phyloP scores from a whole-genome alignment of 2,888 invertebrate genomes.

The Drymonia ruficornis region DNA sequence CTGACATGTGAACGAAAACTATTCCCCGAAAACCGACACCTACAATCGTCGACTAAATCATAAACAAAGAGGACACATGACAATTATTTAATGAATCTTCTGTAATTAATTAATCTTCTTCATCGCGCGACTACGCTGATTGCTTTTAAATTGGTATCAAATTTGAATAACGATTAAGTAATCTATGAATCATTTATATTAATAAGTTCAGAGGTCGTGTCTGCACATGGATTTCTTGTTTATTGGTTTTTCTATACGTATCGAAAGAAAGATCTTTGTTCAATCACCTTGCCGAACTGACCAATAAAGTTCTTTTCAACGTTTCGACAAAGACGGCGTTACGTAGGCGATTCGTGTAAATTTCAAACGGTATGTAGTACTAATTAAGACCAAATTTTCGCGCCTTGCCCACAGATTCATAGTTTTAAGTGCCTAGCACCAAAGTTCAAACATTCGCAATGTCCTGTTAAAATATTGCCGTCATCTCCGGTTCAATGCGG shows the following conservation, averaged over 20 bases:
- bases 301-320: too few relatives aligned
- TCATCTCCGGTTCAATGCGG: background rate
- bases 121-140: background rate
- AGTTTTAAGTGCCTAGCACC: background rate
- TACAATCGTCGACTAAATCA: background rate
- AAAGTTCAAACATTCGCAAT: background rate
- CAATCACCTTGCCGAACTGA: too few relatives aligned
- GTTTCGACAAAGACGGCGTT: background rate
- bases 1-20: too few relatives aligned
- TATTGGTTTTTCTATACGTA: background rate
- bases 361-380: background rate
- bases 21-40: background rate
- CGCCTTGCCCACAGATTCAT: background rate
- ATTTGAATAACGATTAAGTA: constrained; percentile 1
- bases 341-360: background rate
- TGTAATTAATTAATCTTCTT: background rate
- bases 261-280: too few relatives aligned
- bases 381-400: background rate
- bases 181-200: background rate
- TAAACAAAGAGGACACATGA: background rate
- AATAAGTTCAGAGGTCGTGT: constrained; percentile 3
- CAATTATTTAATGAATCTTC: background rate
- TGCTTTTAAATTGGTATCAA: background rate
- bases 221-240: background rate
- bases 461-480: background rate